A percentile compares a stretch with the other conserved stretches of the same genome.
Evolutionary conservation across 2,113 vertebrate species (phyloP).

Genomic region (Rhea pennata): DNA sequence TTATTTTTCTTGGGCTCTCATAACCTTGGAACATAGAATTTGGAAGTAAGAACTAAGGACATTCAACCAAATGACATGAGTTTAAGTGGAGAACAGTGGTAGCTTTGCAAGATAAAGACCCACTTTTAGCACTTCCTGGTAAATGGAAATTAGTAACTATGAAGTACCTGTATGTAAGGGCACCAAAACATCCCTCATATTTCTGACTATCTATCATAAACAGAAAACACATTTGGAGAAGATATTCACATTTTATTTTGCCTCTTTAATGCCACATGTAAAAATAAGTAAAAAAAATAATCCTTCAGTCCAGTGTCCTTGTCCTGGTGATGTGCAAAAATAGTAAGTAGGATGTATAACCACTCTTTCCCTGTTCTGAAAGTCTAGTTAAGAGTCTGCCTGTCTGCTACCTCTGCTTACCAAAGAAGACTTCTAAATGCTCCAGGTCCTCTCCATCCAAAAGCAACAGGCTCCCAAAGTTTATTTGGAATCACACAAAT

Average conservation of each 20-base stretch:
- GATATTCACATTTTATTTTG: not conserved
- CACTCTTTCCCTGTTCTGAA: not conserved
- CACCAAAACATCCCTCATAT: not conserved
- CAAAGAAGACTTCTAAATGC: not conserved
- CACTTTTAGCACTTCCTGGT: not conserved
- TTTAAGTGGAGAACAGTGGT: constrained; percentile 31
- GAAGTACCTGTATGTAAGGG: not conserved
- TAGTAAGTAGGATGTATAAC: not conserved
- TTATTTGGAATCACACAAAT: not conserved
- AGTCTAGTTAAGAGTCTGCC: not conserved
- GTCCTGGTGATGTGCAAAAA: not conserved
- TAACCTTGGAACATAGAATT: constrained; percentile 35
- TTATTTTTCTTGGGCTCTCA: not conserved
- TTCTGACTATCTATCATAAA: not conserved
- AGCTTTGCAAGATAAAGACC: not conserved
- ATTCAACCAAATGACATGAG: not conserved
- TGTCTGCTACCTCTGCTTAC: not conserved
- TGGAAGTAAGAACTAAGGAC: constrained; percentile 9
- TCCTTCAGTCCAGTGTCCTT: not conserved
- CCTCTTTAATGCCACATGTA: constrained; percentile 7
- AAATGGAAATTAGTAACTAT: not conserved
- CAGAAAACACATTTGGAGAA: constrained; percentile 29
- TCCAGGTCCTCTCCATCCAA: not conserved
- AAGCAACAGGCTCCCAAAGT: not conserved
- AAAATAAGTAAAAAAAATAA: not conserved